A percentile compares a stretch with the other conserved stretches of the same genome.
Evolutionary conservation across 2,888 invertebrate genomes (phyloP).

Genomic region (Cataglyphis cursor): DNA sequence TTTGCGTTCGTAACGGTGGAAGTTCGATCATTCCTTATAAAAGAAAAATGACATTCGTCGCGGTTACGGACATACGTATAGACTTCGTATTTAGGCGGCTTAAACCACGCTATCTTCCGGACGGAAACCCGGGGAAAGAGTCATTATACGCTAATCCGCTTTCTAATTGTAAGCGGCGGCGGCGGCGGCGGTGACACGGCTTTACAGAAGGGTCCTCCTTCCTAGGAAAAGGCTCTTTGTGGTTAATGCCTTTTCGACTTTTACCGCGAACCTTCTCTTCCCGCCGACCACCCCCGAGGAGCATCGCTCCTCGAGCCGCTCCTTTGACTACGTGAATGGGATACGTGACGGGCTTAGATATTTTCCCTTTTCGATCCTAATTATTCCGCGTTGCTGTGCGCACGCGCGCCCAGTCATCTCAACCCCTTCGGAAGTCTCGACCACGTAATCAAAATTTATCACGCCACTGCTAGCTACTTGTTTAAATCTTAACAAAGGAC

Average conservation of each 20-base stretch:
- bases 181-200: slow-evolving; percentile 43
- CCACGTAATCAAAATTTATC: slow-evolving; percentile 77
- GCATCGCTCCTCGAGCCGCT: slow-evolving; percentile 55
- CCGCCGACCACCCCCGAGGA: slow-evolving; percentile 70
- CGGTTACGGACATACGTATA: background rate
- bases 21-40: slow-evolving; percentile 2
- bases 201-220: slow-evolving; percentile 57
- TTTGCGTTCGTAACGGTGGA: slow-evolving; percentile 22
- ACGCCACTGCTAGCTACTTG: slow-evolving; percentile 61
- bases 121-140: slow-evolving; percentile 64
- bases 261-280: slow-evolving; percentile 54
- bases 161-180: slow-evolving; percentile 73
- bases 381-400: slow-evolving; percentile 68
- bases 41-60: background rate
- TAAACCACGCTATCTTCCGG: slow-evolving; percentile 27
- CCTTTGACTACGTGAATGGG: slow-evolving; percentile 63
- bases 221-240: slow-evolving; percentile 59
- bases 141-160: slow-evolving; percentile 74
- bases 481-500: slow-evolving; percentile 71
- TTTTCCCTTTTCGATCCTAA: slow-evolving; percentile 73
- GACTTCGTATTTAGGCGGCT: slow-evolving; percentile 48
- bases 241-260: slow-evolving; percentile 73
- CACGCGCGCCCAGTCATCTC: slow-evolving; percentile 41
- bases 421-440: slow-evolving; percentile 49
- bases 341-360: slow-evolving; percentile 77